These are phyloP conservation scores for Tetramorium bicarinatum DNA, from an alignment of 2,888 invertebrate species.

Conservation along the genomic window DNA sequence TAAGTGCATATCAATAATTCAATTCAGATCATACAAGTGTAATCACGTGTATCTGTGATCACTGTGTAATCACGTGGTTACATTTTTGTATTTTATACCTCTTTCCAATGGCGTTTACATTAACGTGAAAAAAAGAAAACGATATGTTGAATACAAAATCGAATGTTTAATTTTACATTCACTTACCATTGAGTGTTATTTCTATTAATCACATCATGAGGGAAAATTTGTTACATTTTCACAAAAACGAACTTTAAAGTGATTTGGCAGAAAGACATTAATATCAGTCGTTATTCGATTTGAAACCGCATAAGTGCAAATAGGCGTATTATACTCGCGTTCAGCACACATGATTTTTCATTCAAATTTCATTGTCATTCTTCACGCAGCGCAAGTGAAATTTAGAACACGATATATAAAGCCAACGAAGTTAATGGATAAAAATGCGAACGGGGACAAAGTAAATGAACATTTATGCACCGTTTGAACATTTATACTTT, in stretches of 20 bases:
- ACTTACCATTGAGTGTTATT: conserved; percentile 9
- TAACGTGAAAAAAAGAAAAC: not conserved
- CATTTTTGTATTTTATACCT: not conserved
- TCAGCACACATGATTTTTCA: conserved; percentile 25
- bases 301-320: conserved; percentile 42
- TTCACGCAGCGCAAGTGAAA: conserved; percentile 2
- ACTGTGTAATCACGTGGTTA: too few relatives aligned
- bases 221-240: conserved; percentile 23
- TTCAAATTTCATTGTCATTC: conserved; percentile 46
- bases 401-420: conserved; percentile 10
- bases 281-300: conserved; percentile 34
- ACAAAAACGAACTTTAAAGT: conserved; percentile 14
- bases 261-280: conserved; percentile 6
- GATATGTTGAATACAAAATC: not conserved
- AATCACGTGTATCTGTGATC: too few relatives aligned
- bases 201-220: conserved; percentile 14
- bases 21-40: too few relatives aligned
- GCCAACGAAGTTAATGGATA: not conserved
- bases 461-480: conserved; percentile 38
- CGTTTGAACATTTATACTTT: conserved; percentile 26
- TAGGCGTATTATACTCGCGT: not conserved
- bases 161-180: conserved; percentile 16
- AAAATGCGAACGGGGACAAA: conserved; percentile 2
- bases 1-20: not conserved
- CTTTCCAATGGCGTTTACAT: not conserved